phyloP scores from a whole-genome alignment of 2,113 vertebrate species.

The Silurus glanis region DNA sequence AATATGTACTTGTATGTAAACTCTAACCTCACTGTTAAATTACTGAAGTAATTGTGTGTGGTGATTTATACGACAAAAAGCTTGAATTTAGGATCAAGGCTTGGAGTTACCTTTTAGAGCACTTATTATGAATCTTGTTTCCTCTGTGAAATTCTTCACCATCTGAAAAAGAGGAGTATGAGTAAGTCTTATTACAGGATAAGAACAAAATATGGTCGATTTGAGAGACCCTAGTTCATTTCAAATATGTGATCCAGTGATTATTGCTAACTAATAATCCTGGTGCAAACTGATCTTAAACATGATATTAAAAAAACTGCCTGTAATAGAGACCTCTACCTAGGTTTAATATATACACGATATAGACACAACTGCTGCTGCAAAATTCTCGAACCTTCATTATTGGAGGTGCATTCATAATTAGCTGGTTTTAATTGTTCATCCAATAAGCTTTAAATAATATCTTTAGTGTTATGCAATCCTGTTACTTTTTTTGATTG shows the following conservation, averaged over 20 bases:
- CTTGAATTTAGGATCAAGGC: background rate
- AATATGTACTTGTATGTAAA: background rate
- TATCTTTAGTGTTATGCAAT: background rate
- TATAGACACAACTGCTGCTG: background rate
- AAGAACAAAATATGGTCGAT: background rate
- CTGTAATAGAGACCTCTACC: background rate
- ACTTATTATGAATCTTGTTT: conserved; percentile 87
- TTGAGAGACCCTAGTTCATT: background rate
- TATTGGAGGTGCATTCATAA: background rate
- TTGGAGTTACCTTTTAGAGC: conserved; percentile 80
- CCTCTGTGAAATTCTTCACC: conserved; percentile 92
- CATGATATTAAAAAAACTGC: background rate
- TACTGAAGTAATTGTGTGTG: background rate
- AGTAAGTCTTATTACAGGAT: background rate
- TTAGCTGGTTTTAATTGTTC: background rate
- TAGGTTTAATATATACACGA: background rate
- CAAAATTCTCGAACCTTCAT: background rate
- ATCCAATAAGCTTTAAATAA: background rate
- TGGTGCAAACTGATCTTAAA: background rate
- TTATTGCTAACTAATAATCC: background rate
- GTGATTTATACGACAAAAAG: background rate
- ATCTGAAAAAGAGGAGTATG: conserved; percentile 74
- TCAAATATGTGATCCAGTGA: background rate
- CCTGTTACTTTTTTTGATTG: background rate
- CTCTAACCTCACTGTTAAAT: background rate